These are phyloP conservation scores for Tenodera sinensis DNA, from an alignment of 2,888 invertebrate genomes.

Conservation along the genomic window DNA sequence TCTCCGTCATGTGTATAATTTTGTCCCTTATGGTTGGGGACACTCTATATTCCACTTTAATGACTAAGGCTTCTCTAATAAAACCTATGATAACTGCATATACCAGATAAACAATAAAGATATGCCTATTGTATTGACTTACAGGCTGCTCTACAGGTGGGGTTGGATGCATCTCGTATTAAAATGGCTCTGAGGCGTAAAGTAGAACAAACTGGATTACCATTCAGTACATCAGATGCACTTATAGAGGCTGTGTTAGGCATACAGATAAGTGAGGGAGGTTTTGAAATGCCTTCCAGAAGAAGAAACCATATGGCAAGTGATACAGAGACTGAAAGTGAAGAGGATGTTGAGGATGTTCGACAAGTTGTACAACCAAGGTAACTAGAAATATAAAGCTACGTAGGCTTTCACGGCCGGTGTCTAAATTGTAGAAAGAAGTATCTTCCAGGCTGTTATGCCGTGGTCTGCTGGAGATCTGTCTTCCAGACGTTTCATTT, in stretches of 20 bases:
- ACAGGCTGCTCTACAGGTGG: conserved; percentile 56
- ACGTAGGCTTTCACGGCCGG: too few relatives aligned
- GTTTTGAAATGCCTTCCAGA: background rate
- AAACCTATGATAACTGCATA: background rate
- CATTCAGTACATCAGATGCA: conserved; percentile 65
- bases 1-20: too few relatives aligned
- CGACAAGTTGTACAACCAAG: background rate
- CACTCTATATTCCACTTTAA: too few relatives aligned
- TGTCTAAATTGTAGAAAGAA: too few relatives aligned
- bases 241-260: conserved; percentile 70
- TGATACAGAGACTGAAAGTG: conserved; percentile 47
- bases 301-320: background rate
- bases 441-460: too few relatives aligned
- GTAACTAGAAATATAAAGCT: too few relatives aligned
- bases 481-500: too few relatives aligned
- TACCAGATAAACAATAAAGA: background rate
- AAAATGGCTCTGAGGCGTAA: conserved; percentile 56
- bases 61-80: background rate
- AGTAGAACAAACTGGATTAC: conserved; percentile 55
- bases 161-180: conserved; percentile 56
- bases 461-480: too few relatives aligned
- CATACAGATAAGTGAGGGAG: conserved; percentile 39
- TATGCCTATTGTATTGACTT: conserved; percentile 28
- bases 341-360: conserved; percentile 38
- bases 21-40: too few relatives aligned